phyloP scores from a whole-genome alignment of 2,113 vertebrate species.

The Oryzias melastigma region DNA sequence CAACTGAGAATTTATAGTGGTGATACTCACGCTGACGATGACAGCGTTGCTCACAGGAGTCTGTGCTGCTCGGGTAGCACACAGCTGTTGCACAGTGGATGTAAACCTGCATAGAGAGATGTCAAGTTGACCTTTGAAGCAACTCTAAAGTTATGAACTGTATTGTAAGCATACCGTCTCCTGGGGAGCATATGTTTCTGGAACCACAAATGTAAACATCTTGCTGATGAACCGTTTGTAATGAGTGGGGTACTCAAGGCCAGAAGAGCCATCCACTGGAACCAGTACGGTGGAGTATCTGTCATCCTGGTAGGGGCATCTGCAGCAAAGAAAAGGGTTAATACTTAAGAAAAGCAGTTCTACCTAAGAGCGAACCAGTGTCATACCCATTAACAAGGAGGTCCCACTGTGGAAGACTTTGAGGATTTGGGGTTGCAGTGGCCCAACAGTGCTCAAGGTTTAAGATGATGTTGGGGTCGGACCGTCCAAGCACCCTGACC shows the following conservation, averaged over 20 bases:
- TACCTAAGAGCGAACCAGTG: not conserved
- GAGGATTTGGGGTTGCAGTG: constrained; percentile 47
- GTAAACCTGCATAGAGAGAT: constrained; percentile 52
- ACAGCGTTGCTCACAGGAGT: constrained; percentile 63
- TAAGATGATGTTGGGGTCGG: constrained; percentile 65
- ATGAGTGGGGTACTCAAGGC: constrained; percentile 59
- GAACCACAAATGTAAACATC: constrained; percentile 74
- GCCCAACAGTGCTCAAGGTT: constrained; percentile 75
- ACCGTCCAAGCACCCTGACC: constrained; percentile 60
- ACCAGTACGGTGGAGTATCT: constrained; percentile 61
- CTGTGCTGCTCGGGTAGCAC: constrained; percentile 53
- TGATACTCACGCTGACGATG: constrained; percentile 64
- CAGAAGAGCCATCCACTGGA: constrained; percentile 54
- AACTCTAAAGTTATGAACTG: not conserved
- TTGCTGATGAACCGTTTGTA: constrained; percentile 71
- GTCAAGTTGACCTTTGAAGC: not conserved
- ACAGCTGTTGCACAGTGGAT: constrained; percentile 69
- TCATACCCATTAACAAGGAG: constrained; percentile 68
- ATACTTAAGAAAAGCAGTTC: not conserved
- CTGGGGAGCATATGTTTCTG: not conserved
- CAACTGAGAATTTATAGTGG: too few species aligned
- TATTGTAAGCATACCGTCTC: constrained; percentile 46
- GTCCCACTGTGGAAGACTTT: constrained; percentile 71
- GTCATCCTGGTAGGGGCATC: constrained; percentile 74
- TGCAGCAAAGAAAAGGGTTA: constrained; percentile 16